Conservation (phyloP, 2,113 vertebrate species). For the Balaenoptera acutorostrata region DNA sequence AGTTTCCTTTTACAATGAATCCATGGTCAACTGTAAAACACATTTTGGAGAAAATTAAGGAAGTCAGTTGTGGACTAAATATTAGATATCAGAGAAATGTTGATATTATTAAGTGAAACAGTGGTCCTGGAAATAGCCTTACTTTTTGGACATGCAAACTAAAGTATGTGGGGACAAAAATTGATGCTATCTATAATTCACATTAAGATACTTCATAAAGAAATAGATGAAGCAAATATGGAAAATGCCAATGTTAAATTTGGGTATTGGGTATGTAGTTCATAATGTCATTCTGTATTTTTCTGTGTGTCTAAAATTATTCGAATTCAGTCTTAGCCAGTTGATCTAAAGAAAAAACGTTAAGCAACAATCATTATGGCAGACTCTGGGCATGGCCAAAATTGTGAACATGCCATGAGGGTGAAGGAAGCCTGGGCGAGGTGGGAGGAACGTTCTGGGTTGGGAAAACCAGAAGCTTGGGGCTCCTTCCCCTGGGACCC, state of each 20-base stretch:
- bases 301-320: neutral
- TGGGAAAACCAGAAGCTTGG: neutral
- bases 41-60: neutral
- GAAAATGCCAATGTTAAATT: neutral
- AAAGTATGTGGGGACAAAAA: neutral
- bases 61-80: neutral
- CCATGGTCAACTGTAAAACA: neutral
- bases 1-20: neutral
- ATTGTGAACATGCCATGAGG: neutral
- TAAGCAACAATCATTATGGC: neutral
- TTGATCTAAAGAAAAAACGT: neutral
- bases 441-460: neutral
- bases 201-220: neutral
- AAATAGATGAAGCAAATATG: neutral
- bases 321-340: neutral
- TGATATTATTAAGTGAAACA: neutral
- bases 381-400: neutral
- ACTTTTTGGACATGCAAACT: neutral
- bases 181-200: neutral
- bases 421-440: neutral
- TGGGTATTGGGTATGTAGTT: neutral
- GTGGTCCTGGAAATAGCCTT: neutral
- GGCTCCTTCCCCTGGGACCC: neutral
- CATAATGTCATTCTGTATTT: neutral
- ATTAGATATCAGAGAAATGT: neutral